Percentiles rank a stretch among this genome's conserved stretches.
phyloP scores from a whole-genome alignment of 2,797 vertebrate genomes.

The Phataginus tricuspis region DNA sequence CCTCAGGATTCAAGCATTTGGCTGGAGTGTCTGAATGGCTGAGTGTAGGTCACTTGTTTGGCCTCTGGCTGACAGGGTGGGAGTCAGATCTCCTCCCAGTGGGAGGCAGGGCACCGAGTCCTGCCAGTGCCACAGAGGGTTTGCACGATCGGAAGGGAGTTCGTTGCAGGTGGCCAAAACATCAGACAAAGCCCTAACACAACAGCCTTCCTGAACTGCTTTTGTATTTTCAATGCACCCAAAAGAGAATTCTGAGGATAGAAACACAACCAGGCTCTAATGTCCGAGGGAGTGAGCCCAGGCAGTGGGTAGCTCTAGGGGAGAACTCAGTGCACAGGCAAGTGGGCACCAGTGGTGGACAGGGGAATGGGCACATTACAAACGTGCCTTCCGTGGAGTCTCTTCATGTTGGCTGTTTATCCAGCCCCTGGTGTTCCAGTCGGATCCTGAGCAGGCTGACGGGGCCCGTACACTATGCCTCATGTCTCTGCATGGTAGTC shows the following conservation, averaged over 20 bases:
- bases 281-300: neutral
- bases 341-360: accelerated
- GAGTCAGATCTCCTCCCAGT: neutral
- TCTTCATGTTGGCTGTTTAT: neutral
- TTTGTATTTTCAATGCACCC: neutral
- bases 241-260: neutral
- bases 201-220: neutral
- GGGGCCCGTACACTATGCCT: too few relatives aligned
- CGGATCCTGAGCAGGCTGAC: neutral
- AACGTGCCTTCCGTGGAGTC: neutral
- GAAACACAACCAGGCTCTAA: neutral
- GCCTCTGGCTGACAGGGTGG: neutral
- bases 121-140: neutral
- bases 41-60: too few relatives aligned
- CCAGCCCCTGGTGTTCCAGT: neutral
- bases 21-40: neutral
- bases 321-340: neutral
- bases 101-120: neutral
- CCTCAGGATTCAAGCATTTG: neutral
- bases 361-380: neutral
- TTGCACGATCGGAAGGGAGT: neutral
- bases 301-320: neutral
- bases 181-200: neutral
- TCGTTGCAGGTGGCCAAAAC: neutral
- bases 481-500: neutral